Evolutionary conservation across 2,888 invertebrate species (phyloP), one percentile per base, ranked within the genome.

Genomic region (Lepeophtheirus nordmannii): DNA sequence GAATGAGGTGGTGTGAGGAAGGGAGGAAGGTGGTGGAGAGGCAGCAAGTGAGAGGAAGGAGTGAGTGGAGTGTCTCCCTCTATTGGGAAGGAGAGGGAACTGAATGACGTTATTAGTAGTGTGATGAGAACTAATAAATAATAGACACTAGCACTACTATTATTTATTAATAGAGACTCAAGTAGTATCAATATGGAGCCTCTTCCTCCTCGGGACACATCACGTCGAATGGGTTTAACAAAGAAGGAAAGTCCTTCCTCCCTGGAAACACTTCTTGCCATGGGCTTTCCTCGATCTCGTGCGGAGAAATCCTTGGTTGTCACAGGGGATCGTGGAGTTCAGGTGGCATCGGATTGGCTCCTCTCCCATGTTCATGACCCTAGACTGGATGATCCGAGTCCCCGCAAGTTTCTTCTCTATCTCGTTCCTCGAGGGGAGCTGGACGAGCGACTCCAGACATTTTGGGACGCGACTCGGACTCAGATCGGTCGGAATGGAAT

Each of bases 291-390:
- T 7, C 86, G 84, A 77, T 85, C 87, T 72, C 82, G 89, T 79
- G 89, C 87, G 90, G 85, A 89, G 74, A 92, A 90, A 74, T 90
- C 91, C 8, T 76, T 92, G 68, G 89, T 90, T 17, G 89, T 90
- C 11, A 92, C 91, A 5, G 91, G 91, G 20, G 85, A 90, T 74
- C 81, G 86, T 68, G 87, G 89, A 69, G 87, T 89, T 37, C 89
- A 90, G 75, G 78, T 89, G 68, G 91, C 91, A 10, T 87, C 89
- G 0, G 90, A 91, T 74, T 92, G 91, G 92, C 78, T 92, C 12
- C 75, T 91, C 68, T 88, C 89, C 10, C 92, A 92, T 74, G 88
- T 90, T 0, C 86, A 87, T 73, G 92, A 92, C 76, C 81, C 85
- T 0, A 81, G 82, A 22, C 78, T 92, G 62, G 89, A 92, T 74